Evolutionary conservation across 2,888 invertebrate genomes (phyloP), one percentile per base, ranked within the genome.

Genomic region (Heteropelma amictum): DNA sequence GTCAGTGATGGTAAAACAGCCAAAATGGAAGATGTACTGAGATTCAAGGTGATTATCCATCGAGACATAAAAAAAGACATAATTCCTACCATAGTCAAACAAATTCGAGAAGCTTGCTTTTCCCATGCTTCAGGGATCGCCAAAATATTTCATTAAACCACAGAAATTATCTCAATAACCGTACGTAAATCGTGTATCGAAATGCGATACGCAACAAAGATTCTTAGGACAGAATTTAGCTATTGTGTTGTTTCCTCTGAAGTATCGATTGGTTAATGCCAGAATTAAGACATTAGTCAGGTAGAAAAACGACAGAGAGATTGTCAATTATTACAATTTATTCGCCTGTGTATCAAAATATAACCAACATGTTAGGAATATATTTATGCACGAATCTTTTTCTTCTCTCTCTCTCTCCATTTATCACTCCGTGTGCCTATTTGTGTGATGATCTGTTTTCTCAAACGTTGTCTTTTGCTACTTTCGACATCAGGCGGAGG

Each of bases 1-100:
- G 97, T 98, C 85, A 96, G 96, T 85, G 97, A 97, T 89, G 97
- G 97, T 77, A 96, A 97, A 91, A 95, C 96, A 54, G 98, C 97
- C 76, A 95, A 96, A 90, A 96, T 98, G 95, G 97, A 97, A 91
- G 98, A 98, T 90, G 97, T 98, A 72, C 93, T 96, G 88, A 93
- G 97, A 87, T 98, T 96, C 91, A 97, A 97, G 95, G 97, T 97
- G 90, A 72, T 51, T 60, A 12, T 19, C 4, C 12, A 21, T 26
- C 8, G 12, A 23, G n/a, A 42, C 7, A 21, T 35, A 10, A 35
- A 33, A 1, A 4, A 30, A 10, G 8, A 49, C 38, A 28, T 61
- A 61, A 6, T 54, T 47, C 8, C 6, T 12, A 51, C 26, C 21
- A 19, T 61, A 30, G 23, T 14, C 10, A 3, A 53, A 23, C n/a